Evolutionary conservation across 2,888 invertebrate species (phyloP), one percentile per base, ranked within the genome.

Genomic region (Disparrhopalites patrizii): DNA sequence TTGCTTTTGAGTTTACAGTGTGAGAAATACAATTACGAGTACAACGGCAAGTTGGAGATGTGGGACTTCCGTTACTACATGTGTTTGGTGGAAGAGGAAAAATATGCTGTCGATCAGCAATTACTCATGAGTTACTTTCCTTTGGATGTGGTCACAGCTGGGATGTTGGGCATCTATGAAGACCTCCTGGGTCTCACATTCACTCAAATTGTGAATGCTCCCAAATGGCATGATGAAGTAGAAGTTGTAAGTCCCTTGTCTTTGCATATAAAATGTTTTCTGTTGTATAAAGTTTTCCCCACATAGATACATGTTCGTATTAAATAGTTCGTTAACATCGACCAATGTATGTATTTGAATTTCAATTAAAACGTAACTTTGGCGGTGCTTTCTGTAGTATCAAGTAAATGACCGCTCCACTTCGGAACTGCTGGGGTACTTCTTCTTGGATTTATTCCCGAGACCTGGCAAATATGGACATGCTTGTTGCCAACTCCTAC

Each of bases 401-500:
- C 78, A 78, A 74, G 82, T 82, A n/a, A 77, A 75, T 50, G 81
- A 82, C 70, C 72, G 73, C 2, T 71, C 72, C 2, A 75, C 76
- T 8, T 71, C 70, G 10, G 75, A 78, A 10, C 70, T 80, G 30
- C 63, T 82, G 50, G 82, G 82, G 0, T 82, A 81, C 72, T 82
- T 82, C 73, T 82, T 79, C 73, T 76, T 82, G 57, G 82, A 82
- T 70, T 75, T 82, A 20, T 79, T 78, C 74, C 82, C 82, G 0
- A 75, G 82, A 20, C 80, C 81, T 62, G 82, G 82, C 33, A 82
- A 82, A 76, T 82, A 80, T 76, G 80, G 81, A 4, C 82, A 82
- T 76, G 82, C 81, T 47, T 80, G 80, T 52, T 79, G 80, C 67
- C 80, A 81, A 73, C 78, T 77, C 3, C 72, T 81, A 10, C 81